Base-by-base conservation (phyloP, 2,888 invertebrate genomes). In the Spilarctia lutea region DNA sequence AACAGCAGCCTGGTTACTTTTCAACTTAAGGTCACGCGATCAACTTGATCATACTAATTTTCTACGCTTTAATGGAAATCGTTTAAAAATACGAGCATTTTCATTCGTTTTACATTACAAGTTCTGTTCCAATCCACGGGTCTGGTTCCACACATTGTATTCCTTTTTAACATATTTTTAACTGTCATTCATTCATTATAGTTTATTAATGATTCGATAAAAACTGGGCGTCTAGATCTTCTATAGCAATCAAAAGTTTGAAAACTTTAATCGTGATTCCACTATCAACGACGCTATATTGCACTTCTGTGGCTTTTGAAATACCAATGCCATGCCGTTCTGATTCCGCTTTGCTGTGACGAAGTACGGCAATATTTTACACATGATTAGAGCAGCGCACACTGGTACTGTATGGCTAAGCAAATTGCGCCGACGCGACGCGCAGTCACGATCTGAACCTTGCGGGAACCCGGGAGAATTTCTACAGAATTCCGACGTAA, bases 401-500 rank as follows among this genome's bases (percentile, higher is more conserved):
- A 87, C 90, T 88, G 91, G 91, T 93, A 91, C 92, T 94, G 93
- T 94, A 95, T 95, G 95, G 94, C 94, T 94, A 95, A 94, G 95
- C 95, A 95, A 96, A 96, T 96, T 96, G 95, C 94, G 90, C 90
- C 92, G 93, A 92, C 92, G 93, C 94, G 94, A 92, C 93, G 92
- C 93, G 91, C 87, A 94, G 94, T 95, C 95, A 96, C 95, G 95
- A 96, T 93, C 91, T 95, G 93, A 95, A 94, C 95, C 92, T 93
- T 93, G 89, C 94, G 92, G 93, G 94, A 94, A 93, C 94, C 91
- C 93, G 91, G 92, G 93, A 92, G 92, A 94, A 91, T 94, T 94
- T 94, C 93, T 93, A 91, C 90, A 92, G 93, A 94, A 95, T 95
- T 94, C 94, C 94, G 89, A 92, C 91, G 92, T 94, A 94, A 95